Base-by-base conservation (phyloP, 2,113 vertebrate species). In the Podocnemis expansa region DNA sequence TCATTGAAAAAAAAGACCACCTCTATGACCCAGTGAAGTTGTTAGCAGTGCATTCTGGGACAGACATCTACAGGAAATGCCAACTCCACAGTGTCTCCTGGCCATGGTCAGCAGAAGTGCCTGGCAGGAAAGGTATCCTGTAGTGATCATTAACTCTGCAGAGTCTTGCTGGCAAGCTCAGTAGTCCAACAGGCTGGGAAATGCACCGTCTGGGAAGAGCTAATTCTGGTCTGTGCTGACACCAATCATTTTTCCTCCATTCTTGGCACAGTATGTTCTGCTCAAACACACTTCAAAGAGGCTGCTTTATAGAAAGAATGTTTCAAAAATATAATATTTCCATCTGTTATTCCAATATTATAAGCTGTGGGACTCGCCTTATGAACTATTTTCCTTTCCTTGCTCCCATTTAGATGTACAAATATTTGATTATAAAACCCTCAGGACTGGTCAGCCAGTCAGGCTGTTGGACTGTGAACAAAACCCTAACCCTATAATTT, bases 341-440 rank as follows among this genome's bases (percentile, higher is more conserved):
- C 98, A 98, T 98, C 97, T 98, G 98, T 97, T 98, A 97, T 97
- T 98, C 95, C 97, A 97, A 97, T 96, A 96, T 93, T 95, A 91
- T 96, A 88, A 93, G 96, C 94, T 84, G 78, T 94, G 96, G 96
- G 97, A 97, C 91, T 97, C 93, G 95, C 95, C 97, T 97, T 89
- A 67, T 43, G 55, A 95, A 86, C 93, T 85, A 87, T 96, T 97
- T 96, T 97, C 94, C 79, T 96, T 97, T 96, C 96, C 93, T 96
- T 96, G 93, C 85, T 97, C 96, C 87, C 89, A 96, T 94, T 96
- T 95, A 95, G 60, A 96, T 60, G 70, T 82, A 95, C 96, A 96
- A 97, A 97, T 88, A 89, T 87, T 95, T 79, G 49, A 95, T 83
- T 95, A 93, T 86, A 47, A 93, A 96, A 81, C 90, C 96, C 94